A percentile compares a stretch with the other conserved stretches of the same genome.
These are phyloP conservation scores for Saccopteryx leptura DNA, from an alignment of 2,113 vertebrate genomes.

Conservation along the genomic window DNA sequence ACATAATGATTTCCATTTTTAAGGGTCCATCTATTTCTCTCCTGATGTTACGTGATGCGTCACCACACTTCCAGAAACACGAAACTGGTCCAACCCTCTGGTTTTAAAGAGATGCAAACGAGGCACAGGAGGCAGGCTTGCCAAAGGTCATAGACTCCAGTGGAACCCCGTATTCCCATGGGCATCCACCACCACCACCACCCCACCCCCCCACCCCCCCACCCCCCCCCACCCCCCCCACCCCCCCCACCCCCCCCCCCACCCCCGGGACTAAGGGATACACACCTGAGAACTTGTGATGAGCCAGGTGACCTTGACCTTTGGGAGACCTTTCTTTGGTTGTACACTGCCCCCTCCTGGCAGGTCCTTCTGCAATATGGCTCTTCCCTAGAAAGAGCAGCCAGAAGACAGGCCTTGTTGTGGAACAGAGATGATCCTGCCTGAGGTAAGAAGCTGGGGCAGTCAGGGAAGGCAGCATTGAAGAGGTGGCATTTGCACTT, in stretches of 20 bases:
- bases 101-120: not conserved
- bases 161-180: not conserved
- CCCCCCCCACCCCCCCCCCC: too few relatives aligned
- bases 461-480: not conserved
- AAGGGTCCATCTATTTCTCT: constrained; percentile 70
- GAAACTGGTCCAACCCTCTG: not conserved
- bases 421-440: not conserved
- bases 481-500: constrained; percentile 45
- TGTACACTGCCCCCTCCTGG: constrained; percentile 77
- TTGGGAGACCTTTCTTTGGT: constrained; percentile 57
- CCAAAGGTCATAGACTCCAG: accelerated
- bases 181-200: accelerated
- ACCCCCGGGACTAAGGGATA: not conserved
- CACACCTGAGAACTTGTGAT: too few relatives aligned
- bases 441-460: not conserved
- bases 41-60: not conserved
- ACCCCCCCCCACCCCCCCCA: too few relatives aligned
- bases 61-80: not conserved
- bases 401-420: accelerated
- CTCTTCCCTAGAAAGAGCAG: not conserved
- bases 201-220: too few relatives aligned
- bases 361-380: not conserved
- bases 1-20: constrained; percentile 74
- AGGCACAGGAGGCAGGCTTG: not conserved
- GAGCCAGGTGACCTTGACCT: constrained; percentile 63